Percentiles rank a stretch among this genome's conserved stretches.
Evolutionary conservation across 2,797 vertebrate species (phyloP).

Genomic region (Rhabdomys pumilio): DNA sequence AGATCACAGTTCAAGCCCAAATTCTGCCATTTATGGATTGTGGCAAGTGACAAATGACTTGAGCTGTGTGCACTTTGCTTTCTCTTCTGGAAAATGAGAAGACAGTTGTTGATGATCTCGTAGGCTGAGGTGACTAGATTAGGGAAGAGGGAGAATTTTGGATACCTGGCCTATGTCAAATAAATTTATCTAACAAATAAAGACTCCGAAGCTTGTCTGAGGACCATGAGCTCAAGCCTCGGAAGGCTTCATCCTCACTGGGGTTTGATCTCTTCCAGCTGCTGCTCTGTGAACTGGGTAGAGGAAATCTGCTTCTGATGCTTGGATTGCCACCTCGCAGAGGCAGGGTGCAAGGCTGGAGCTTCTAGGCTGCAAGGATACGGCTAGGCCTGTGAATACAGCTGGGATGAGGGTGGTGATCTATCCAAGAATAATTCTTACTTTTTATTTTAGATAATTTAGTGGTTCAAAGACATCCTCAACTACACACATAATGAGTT

Average conservation of each 20-base stretch:
- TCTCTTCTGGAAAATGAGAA: conserved; percentile 31
- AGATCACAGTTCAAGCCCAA: neutral
- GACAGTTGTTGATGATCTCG: neutral
- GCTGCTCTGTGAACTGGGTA: neutral
- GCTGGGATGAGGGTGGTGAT: neutral
- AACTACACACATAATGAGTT: neutral
- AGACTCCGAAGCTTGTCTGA: neutral
- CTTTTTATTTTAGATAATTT: neutral
- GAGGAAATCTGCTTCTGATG: neutral
- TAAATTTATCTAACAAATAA: conserved; percentile 51
- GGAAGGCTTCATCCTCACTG: neutral
- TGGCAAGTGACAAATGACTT: neutral
- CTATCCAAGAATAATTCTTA: neutral
- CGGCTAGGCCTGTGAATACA: neutral
- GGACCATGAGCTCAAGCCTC: neutral
- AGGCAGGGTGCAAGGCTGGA: neutral
- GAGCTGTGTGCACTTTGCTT: neutral
- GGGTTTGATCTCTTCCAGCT: conserved; percentile 19
- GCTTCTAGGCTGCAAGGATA: neutral
- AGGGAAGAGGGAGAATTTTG: neutral
- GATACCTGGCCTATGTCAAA: neutral
- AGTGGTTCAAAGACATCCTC: neutral
- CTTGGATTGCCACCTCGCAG: neutral
- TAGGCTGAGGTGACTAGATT: neutral
- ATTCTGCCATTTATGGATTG: conserved; percentile 17